These are phyloP conservation scores for Chesias legatella DNA, from an alignment of 2,888 invertebrate species.

Conservation along the genomic window DNA sequence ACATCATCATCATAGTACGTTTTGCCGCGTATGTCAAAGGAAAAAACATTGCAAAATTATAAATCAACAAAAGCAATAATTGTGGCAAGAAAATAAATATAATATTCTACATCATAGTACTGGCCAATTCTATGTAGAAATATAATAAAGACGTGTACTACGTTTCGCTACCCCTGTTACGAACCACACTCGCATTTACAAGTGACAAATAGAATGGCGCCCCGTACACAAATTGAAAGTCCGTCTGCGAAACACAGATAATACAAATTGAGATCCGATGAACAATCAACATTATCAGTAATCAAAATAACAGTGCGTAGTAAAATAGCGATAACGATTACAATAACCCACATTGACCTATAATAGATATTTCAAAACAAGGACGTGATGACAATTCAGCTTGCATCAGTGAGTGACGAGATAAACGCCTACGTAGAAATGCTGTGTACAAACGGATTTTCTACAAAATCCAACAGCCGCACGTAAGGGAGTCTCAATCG, in stretches of 20 bases:
- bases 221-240: slow-evolving; percentile 21
- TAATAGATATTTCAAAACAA: slow-evolving; percentile 21
- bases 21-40: no score
- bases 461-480: slow-evolving; percentile 26
- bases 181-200: slow-evolving; percentile 38
- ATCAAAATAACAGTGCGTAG: slow-evolving; percentile 11
- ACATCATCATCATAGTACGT: no score
- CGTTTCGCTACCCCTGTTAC: slow-evolving; percentile 22
- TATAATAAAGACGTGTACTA: slow-evolving; percentile 25
- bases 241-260: slow-evolving; percentile 15
- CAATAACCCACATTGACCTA: slow-evolving; percentile 15
- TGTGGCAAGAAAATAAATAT: slow-evolving; percentile 16
- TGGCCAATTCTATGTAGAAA: slow-evolving; percentile 26
- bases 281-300: slow-evolving; percentile 12
- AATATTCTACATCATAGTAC: slow-evolving; percentile 21
- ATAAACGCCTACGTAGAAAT: slow-evolving; percentile 37
- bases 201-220: slow-evolving; percentile 42
- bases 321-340: slow-evolving; percentile 5
- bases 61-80: slow-evolving; percentile 12
- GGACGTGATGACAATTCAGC: slow-evolving; percentile 32
- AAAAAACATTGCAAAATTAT: no score
- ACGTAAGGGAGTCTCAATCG: slow-evolving; percentile 20
- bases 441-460: slow-evolving; percentile 35
- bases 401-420: slow-evolving; percentile 39
- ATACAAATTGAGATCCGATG: slow-evolving; percentile 18